Base-by-base conservation (phyloP, 2,888 invertebrate species). In the Conistra vaccinii region DNA sequence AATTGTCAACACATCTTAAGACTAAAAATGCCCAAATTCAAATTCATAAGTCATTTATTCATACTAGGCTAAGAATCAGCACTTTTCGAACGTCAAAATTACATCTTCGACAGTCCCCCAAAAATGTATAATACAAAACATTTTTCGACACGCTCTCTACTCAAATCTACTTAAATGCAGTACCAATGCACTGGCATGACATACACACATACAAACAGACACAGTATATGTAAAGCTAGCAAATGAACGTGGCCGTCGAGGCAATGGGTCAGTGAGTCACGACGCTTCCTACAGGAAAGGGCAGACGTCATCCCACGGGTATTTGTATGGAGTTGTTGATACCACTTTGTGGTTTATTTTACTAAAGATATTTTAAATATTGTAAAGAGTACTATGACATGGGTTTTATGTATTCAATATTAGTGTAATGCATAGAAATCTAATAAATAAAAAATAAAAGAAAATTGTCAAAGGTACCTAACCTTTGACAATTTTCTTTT, bases 201-300 rank as follows among this genome's bases (percentile, higher is more conserved):
- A 58, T 10, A 80, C 79, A 84, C 2, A 45, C 53, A 75, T 55
- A 80, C 65, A 80, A 26, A 80, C 26, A 77, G 5, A 60, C 45
- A 39, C 14, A 26, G 69, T 55, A 76, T 78, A 84, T 23, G 55
- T 51, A 85, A 84, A 83, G 78, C 45, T 48, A 80, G 75, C 86
- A 89, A 88, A 87, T 87, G 80, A 90, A 88, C 89, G 89, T 85
- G 80, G 83, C 74, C 85, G 79, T 83, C 85, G 84, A 88, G 90
- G 91, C 93, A 94, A 90, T 95, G 92, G 95, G 95, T 95, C 94
- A 95, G 91, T 94, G 91, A 93, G 94, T 87, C 94, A 90, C 88
- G 84, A 91, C 90, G 94, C 92, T 93, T 93, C 95, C 94, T 94
- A 88, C 92, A 92, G 95, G 94, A 95, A 94, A 94, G 94, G 94